Evolutionary conservation across 2,113 vertebrate genomes (phyloP), one percentile per base, ranked within the genome.

Genomic region (Pseudois nayaur): DNA sequence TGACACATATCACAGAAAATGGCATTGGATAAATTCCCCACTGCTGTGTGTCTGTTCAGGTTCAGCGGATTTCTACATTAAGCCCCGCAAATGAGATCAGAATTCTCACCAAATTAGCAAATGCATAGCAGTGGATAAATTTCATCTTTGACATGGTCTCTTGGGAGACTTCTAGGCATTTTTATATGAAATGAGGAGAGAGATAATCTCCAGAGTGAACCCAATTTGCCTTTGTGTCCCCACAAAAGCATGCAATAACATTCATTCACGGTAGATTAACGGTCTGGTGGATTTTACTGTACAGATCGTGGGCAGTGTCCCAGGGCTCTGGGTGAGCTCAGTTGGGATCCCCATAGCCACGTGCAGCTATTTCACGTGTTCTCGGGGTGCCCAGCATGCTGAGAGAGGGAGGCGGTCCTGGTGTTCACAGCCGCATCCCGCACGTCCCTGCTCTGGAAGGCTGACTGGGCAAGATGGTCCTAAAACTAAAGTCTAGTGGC

Each of bases 121-220:
- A 92, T 50, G 91, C 52, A 45, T 50, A 50, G 52, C 87, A 36
- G 57, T 87, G 87, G 84, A 52, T 87, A 96, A 74, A 90, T 94
- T 40, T 86, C 54, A 40, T 86, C 74, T 48, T 36, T 55, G 81
- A 87, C 94, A 50, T 1, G 17, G 19, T 97, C 96, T 96, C 97
- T 82, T 31, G 85, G 88, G 97, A 98, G 40, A 78, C 21, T 19
- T 94, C 64, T 52, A 81, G 55, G 83, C 55, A 31, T 96, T 97
- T 97, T 62, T 86, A 78, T 87, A 67, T 81, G 57, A 96, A 96
- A 74, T 10, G 23, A 94, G 91, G 45, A 84, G 55, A 79, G 10
- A 78, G 79, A 64, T 33, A 43, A 86, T 96, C 90, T 97, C 81
- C 81, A 40, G 5, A 8, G 95, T 45, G 93, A 97, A 76, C 45